Base-by-base conservation (phyloP, 1,140 invertebrate species). In the Listronotus bonariensis region DNA sequence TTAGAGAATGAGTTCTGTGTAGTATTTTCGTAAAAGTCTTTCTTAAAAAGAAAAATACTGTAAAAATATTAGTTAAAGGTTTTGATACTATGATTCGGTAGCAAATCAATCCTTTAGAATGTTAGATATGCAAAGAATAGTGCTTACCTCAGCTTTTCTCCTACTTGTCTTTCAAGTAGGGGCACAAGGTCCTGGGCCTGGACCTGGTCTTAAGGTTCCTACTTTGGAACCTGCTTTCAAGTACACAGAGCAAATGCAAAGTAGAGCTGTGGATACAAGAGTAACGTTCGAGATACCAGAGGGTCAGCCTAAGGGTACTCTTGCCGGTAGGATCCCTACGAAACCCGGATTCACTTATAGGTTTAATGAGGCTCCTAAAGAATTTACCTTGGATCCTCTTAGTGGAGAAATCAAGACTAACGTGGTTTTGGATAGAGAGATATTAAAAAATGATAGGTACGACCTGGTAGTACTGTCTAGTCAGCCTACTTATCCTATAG, bases 401-500 rank as follows among this genome's bases (percentile, higher is more conserved):
- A 90, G 88, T 0, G 93, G 93, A 9, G 88, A 92, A 75, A 92
- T 97, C 26, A 85, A 83, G 68, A 96, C 93, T 0, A 88, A 89
- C 54, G 84, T 87, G 20, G 82, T 92, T 12, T 80, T 96, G 34
- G 93, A 97, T 79, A 82, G 93, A 5, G 93, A 96, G 77, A 83
- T 84, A 5, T 80, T 94, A 49, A 72, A 77, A 18, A 89, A 84
- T 66, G 92, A 95, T 72, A 84, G 91, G 26, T 95, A 93, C 77
- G 93, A 95, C 73, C 82, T 96, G 53, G 93, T 96, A 14, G 89
- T 96, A 3, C 81, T 96, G 14, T 95, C 92, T 9, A 95, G 92
- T 74, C 92, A 95, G 74, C 93, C 94, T 3, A 96, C 93, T 0
- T 96, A 96, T 78, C 93, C 93, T 0, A 93, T 96, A 56, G 93